Base-by-base conservation (phyloP, 2,113 vertebrate genomes). In the Carollia perspicillata region DNA sequence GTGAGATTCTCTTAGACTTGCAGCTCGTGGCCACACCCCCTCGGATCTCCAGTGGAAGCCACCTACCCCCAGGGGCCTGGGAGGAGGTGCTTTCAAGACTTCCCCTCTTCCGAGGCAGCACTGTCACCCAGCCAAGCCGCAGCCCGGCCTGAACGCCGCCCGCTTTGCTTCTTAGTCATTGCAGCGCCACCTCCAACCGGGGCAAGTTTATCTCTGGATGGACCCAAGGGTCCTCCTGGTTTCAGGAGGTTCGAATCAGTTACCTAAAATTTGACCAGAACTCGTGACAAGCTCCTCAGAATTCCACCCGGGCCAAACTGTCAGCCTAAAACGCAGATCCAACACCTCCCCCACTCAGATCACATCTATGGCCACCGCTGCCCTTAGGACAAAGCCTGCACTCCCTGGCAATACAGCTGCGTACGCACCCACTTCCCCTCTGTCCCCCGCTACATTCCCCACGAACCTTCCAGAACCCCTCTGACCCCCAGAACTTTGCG, bases 1-100 rank as follows among this genome's bases (percentile, higher is more conserved):
- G 0, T 0, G 5, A 40, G 6, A 16, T 3, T n/a, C 37, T 23
- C 60, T 47, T 9, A 11, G 37, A 66, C 7, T 17, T 13, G 28
- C 35, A 68, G 30, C 44, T n/a, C 3, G 0, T 14, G 10, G 1
- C 40, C 51, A 26, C 1, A 0, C 3, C 5, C 81, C 81, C 90
- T 69, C 40, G 0, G 22, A 33, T 20, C 77, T 44, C 30, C 40
- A 12, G 65, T 18, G 3, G 40, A 22, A 75, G 11, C 35, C 1
- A 0, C 28, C 23, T 22, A 26, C 69, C 37, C 14, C n/a, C 18
- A 3, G 11, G 71, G 42, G 16, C 35, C 28, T 5, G 79, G 49
- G 13, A 2, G 2, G 28, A 47, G 44, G 6, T 0, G 33, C 22
- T 18, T 35, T 63, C 23, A 1, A 63, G 47, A 28, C 49, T 6